Base-by-base conservation (phyloP, 1,140 invertebrate genomes). In the Musca domestica region DNA sequence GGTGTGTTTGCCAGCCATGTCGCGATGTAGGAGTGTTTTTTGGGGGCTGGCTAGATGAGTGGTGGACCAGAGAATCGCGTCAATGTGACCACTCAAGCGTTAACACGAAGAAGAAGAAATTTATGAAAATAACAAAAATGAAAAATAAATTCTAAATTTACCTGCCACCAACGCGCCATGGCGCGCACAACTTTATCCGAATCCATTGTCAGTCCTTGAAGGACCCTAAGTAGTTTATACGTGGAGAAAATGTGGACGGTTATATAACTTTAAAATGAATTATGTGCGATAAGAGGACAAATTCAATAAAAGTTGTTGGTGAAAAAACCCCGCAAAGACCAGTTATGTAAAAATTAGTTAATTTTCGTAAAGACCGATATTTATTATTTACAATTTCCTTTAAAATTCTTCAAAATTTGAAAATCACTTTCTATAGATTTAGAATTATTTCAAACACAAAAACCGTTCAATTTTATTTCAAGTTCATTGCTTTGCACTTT, bases 151-250 rank as follows among this genome's bases (percentile, higher is more conserved):
- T 20, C 7, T 20, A 25, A 58, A 27, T 64, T 70, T 80, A 81
- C 80, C 80, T 81, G 80, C 80, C 80, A 81, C 80, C 80, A 81
- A 64, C 79, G 77, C 34, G 80, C 80, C 80, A 81, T 81, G 52
- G 79, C 79, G 65, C 74, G 73, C 25, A 81, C 75, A 49, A 81
- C 78, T 71, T 81, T 81, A 22, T 81, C 80, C 54, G 80, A 78
- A 73, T 81, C 80, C 79, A 81, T 81, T 69, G 9, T 63, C 17
- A 27, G 22, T 20, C 15, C 20, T 25, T 63, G 10, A 7, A 20
- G 30, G 17, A 30, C 17, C 19, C 17, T 34, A 19, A 20, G 7
- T 52, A 20, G 6, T 65, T 25, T 66, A 27, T 12, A 47, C 30
- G 34, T 2, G 48, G 22, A n/a, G 17, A 19, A 41, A 47, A 47